These are phyloP conservation scores for Hapalemur alaotrensis DNA, from an alignment of 2,797 vertebrate genomes.

Conservation along the genomic window DNA sequence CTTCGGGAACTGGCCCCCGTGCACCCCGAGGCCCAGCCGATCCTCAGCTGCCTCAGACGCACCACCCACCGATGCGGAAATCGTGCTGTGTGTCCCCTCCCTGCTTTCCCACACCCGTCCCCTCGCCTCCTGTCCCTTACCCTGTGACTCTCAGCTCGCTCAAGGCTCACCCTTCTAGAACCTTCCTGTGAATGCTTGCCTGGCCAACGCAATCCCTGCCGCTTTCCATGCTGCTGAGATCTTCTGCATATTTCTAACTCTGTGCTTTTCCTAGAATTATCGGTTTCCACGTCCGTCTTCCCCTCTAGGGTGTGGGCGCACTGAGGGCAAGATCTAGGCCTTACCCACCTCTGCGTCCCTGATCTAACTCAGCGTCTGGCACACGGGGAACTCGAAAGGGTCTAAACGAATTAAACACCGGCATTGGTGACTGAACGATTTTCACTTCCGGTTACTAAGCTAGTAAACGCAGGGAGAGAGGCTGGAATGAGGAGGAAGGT, in stretches of 20 bases:
- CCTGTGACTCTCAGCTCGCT: too few relatives aligned
- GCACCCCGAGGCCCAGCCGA: not conserved
- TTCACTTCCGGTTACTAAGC: not conserved
- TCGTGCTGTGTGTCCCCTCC: too few relatives aligned
- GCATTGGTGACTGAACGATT: too few relatives aligned
- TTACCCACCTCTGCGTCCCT: not conserved
- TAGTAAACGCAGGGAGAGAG: fast-evolving
- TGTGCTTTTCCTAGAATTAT: fast-evolving
- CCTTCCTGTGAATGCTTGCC: not conserved
- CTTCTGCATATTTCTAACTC: not conserved
- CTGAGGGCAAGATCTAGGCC: fast-evolving
- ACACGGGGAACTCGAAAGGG: not conserved
- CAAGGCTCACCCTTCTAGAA: too few relatives aligned
- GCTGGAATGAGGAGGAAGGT: not conserved
- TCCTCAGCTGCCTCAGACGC: not conserved
- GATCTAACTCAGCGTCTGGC: not conserved
- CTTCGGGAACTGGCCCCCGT: too few relatives aligned
- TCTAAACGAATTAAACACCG: not conserved
- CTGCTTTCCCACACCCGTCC: fast-evolving
- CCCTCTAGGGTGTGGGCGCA: too few relatives aligned
- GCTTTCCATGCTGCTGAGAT: not conserved
- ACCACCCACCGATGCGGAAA: not conserved
- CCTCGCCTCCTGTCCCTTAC: too few relatives aligned
- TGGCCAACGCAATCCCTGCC: fast-evolving
- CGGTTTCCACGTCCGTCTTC: fast-evolving